Conservation (phyloP, 2,797 vertebrate genomes). For the Nasua narica region DNA sequence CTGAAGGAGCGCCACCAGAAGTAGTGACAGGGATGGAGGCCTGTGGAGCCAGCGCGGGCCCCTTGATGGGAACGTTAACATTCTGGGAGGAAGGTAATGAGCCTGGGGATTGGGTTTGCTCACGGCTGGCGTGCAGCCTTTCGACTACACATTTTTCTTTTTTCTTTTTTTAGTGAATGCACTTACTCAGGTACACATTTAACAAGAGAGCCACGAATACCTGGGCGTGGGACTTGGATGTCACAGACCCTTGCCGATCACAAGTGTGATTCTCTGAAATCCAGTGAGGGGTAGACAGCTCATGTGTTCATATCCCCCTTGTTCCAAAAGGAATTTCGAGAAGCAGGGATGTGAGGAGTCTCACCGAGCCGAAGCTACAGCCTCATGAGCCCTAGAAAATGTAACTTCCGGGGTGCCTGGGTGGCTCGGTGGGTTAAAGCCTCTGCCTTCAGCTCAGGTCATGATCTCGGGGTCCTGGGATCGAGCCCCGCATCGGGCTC, state of each 20-base stretch:
- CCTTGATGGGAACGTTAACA: background rate
- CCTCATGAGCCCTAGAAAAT: background rate
- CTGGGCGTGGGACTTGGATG: background rate
- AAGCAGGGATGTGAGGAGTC: background rate
- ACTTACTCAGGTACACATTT: background rate
- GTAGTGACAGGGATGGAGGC: too few relatives aligned
- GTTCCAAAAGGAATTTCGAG: background rate
- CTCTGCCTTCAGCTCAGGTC: too few relatives aligned
- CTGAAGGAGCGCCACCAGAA: fast-evolving
- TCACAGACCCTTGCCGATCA: background rate
- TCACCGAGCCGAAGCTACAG: too few relatives aligned
- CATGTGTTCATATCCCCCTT: background rate
- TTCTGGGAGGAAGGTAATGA: background rate
- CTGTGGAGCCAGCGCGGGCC: background rate
- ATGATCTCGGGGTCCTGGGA: too few relatives aligned
- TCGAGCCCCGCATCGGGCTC: too few relatives aligned
- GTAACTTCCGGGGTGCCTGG: too few relatives aligned
- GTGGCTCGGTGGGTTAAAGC: too few relatives aligned
- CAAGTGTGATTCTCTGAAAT: background rate
- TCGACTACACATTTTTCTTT: too few relatives aligned
- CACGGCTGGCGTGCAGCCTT: background rate
- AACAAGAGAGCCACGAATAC: background rate
- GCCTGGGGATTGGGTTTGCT: background rate
- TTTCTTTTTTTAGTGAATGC: too few relatives aligned
- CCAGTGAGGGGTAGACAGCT: too few relatives aligned